These are phyloP conservation scores for Atrina japonica DNA, from an alignment of 2,888 invertebrate genomes.

Conservation along the genomic window DNA sequence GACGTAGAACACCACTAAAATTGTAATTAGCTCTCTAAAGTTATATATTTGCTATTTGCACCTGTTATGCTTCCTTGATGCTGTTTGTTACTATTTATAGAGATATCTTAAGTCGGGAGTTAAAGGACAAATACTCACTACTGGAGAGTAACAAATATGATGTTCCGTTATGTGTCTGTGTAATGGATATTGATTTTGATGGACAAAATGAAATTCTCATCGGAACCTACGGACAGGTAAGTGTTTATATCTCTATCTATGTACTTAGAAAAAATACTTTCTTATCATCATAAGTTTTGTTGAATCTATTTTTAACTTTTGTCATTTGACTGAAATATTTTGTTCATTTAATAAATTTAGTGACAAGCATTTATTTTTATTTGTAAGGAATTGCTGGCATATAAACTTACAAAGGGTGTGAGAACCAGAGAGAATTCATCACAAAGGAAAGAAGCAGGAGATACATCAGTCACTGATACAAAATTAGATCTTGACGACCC, in stretches of 20 bases:
- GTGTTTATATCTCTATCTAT: too few species aligned
- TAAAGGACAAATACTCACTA: conserved; percentile 74
- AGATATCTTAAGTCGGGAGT: conserved; percentile 75
- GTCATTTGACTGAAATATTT: too few species aligned
- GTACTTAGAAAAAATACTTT: too few species aligned
- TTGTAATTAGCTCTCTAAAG: too few species aligned
- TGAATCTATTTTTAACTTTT: too few species aligned
- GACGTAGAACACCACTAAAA: too few species aligned
- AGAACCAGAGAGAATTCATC: not conserved
- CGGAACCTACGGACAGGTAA: conserved; percentile 86
- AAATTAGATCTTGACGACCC: not conserved
- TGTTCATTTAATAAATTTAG: too few species aligned
- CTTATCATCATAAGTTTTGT: too few species aligned
- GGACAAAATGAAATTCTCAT: conserved; percentile 86
- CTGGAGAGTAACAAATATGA: conserved; percentile 83
- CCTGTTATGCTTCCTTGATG: too few species aligned
- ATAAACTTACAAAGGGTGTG: conserved; percentile 58
- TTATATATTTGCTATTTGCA: too few species aligned
- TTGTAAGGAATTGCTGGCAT: conserved; percentile 74
- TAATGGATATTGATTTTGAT: conserved; percentile 88
- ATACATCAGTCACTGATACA: conserved; percentile 6
- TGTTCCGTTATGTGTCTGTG: conserved; percentile 84
- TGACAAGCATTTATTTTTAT: conserved; percentile 16
- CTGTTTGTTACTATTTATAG: too few species aligned
- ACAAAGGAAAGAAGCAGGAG: not conserved